These are phyloP conservation scores for Puma concolor DNA, from an alignment of 2,113 vertebrate genomes.

Conservation along the genomic window DNA sequence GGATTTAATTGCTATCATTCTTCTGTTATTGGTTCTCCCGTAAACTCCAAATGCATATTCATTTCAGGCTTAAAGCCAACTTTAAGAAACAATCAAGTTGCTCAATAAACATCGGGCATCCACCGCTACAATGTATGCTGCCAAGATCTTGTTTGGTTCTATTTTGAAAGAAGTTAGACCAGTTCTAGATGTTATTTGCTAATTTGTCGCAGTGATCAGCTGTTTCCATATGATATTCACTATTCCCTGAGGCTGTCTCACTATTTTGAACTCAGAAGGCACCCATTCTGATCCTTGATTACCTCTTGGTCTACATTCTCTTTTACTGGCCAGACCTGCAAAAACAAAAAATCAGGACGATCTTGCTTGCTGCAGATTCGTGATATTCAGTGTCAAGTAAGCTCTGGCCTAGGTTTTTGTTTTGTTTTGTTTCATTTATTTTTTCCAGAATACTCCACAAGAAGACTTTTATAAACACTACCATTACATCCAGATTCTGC, in stretches of 20 bases:
- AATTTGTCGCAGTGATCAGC: not conserved
- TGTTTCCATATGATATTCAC: not conserved
- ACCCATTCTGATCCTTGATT: not conserved
- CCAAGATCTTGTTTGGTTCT: not conserved
- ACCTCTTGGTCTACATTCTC: not conserved
- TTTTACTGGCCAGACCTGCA: not conserved
- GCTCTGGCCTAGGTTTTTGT: not conserved
- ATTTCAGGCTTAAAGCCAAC: conserved; percentile 26
- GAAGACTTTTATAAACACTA: not conserved
- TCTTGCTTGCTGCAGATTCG: not conserved
- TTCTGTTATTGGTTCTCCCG: not conserved
- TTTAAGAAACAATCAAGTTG: conserved; percentile 35
- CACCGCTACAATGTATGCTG: not conserved
- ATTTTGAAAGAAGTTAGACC: conserved; percentile 5
- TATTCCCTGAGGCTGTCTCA: not conserved
- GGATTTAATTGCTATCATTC: conserved; percentile 40
- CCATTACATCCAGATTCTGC: not conserved
- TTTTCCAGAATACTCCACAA: not conserved
- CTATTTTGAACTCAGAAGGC: not conserved
- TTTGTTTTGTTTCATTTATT: not conserved
- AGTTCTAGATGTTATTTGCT: not conserved
- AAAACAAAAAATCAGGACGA: not conserved
- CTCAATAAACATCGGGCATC: not conserved
- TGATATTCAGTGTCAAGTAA: not conserved
- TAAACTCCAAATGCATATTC: conserved; percentile 10